Conservation (phyloP, 1,140 invertebrate species). For the Pygmarrhopalites habei region DNA sequence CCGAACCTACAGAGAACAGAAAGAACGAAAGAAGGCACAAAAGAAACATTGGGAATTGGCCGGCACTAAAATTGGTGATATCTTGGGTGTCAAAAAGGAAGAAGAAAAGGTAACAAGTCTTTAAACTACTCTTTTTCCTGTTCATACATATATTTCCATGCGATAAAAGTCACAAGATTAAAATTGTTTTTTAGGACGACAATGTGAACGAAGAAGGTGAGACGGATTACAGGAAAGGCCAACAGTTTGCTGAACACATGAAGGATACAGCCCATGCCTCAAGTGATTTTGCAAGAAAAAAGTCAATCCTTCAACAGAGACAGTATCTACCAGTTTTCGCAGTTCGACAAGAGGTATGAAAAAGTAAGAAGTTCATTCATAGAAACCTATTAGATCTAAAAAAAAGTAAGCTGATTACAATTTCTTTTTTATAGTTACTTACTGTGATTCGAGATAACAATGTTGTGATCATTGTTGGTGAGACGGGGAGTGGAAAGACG, state of each 20-base stretch:
- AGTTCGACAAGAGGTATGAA: conserved; percentile 70
- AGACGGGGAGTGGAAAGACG: conserved; percentile 98
- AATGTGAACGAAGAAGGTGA: conserved; percentile 55
- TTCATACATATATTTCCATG: too few species aligned
- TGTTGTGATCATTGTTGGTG: conserved; percentile 93
- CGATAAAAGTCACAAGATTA: too few species aligned
- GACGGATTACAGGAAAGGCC: conserved; percentile 72
- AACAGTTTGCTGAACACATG: conserved; percentile 96
- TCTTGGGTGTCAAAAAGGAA: conserved; percentile 86
- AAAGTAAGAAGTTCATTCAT: too few species aligned
- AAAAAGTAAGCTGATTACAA: conserved; percentile 7
- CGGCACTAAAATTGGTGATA: conserved; percentile 92
- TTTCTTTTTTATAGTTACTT: conserved; percentile 51
- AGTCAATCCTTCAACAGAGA: conserved; percentile 78
- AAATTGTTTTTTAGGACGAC: conserved; percentile 45
- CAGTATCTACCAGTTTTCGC: conserved; percentile 93
- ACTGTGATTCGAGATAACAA: conserved; percentile 92
- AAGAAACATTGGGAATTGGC: conserved; percentile 99
- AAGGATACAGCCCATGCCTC: conserved; percentile 60
- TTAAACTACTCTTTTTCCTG: neutral
- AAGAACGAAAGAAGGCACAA: conserved; percentile 89
- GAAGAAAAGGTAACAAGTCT: conserved; percentile 56
- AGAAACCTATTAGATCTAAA: neutral
- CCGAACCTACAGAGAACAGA: conserved; percentile 84
- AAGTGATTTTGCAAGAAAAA: conserved; percentile 84